phyloP scores from a whole-genome alignment of 2,797 vertebrate genomes.

The Scleropages formosus region DNA sequence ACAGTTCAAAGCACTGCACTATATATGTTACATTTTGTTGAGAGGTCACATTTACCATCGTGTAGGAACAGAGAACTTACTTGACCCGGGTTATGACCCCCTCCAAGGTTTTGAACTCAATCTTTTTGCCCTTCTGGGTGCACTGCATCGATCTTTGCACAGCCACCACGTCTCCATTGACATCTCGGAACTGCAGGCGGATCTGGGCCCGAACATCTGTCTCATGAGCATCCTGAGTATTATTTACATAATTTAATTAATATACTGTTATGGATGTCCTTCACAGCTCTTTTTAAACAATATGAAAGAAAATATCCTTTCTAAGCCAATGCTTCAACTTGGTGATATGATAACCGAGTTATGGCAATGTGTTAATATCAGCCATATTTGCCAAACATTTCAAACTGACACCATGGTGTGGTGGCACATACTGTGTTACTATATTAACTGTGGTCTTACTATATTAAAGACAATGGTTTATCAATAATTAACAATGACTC shows the following conservation, averaged over 20 bases:
- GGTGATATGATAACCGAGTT: no score
- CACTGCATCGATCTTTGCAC: constrained; percentile 92
- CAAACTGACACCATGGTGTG: no score
- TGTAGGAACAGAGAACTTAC: constrained; percentile 62
- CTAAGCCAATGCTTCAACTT: neutral
- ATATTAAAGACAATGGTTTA: no score
- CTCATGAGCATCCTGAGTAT: constrained; percentile 75
- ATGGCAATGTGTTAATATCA: no score
- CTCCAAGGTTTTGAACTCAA: constrained; percentile 92
- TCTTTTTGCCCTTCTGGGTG: constrained; percentile 88
- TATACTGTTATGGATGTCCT: no score
- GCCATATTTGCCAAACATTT: no score
- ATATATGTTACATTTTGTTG: neutral
- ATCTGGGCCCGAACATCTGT: constrained; percentile 95
- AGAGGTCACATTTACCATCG: neutral
- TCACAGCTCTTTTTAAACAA: no score
- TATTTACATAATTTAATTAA: neutral
- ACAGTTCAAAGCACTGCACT: no score
- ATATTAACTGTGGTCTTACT: no score
- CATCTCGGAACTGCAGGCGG: constrained; percentile 83
- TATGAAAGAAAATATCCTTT: no score
- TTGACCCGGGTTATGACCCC: constrained; percentile 85
- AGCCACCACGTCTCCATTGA: constrained; percentile 78
- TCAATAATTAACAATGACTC: no score
- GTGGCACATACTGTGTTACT: no score